Evolutionary conservation across 2,797 vertebrate species (phyloP), one percentile per base, ranked within the genome.

Genomic region (Kryptopterus vitreolus): DNA sequence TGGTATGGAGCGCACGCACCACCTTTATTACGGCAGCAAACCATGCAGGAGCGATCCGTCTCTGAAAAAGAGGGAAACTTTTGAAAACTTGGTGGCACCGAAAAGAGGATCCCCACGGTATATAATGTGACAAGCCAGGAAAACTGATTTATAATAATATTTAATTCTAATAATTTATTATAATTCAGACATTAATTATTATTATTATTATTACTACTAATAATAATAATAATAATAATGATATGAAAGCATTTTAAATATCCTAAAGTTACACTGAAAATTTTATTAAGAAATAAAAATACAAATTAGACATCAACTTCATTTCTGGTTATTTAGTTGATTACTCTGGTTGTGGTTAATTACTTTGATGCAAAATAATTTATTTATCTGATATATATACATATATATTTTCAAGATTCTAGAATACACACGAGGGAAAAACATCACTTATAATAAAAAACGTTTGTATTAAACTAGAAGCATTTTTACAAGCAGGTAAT

Each of bases 21-120:
- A 0, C 84, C 65, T 12, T 53, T 31, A 9, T 91, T 88, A 24
- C 95, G 91, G 78, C 97, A 99, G 89, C 98, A 98, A 73, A 98
- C 96, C 84, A 95, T 96, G 90, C 98, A 99, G 0, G 98, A 97
- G 11, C 94, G 86, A 78, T 95, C 90, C 0, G 96, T 98, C 72
- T 92, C 92, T 93, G 52, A 26, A 35, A 38, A 52, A 16, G 12
- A 65, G 1, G 26, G 11, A 20, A 35, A 4, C 58, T 13, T 58
- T 8, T 26, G 18, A 63, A 80, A 31, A 33, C 70, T 10, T 4
- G 9, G 22, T 15, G 29, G 7, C 57, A 61, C 26, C 12, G 18
- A 50, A 16, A 52, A 52, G 1, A 10, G 46, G 50, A 26, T 7
- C 24, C 4, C 50, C 20, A 8, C 1, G 35, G 53, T 26, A 71